Base-by-base conservation (phyloP, 2,797 vertebrate genomes). In the Crax fasciolata region DNA sequence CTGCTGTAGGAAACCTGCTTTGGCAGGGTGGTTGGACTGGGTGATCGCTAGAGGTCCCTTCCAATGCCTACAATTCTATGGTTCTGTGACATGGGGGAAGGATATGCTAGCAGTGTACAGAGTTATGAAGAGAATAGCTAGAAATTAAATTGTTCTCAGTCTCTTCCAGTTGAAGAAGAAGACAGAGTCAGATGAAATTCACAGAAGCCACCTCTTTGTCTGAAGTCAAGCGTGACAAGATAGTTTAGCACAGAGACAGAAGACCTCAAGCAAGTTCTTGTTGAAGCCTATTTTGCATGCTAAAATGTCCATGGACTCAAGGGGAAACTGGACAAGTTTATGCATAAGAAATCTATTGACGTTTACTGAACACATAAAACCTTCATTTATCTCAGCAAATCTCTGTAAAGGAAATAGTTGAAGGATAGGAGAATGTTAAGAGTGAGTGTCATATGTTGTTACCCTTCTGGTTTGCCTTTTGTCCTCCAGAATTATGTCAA, bases 101-200 rank as follows among this genome's bases (percentile, higher is more conserved):
- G 48, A 91, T 49, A 39, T 90, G 59, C 65, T 66, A 79, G 71
- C 90, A 74, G 57, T 63, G 32, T 21, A 2, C 55, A 79, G 89
- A 13, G 48, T 4, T 6, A 61, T 68, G 65, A 87, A 85, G 41
- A 61, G 32, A 54, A 65, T n/a, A 39, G 46, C 13, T 57, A 23
- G 41, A 89, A 65, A 68, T 68, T 24, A 87, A 95, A 87, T 48
- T 84, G 27, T 66, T 92, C n/a, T 51, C 28, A 74, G 30, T 49
- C 21, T 93, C 25, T 93, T 90, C 24, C 55, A 75, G 14, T 9
- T 80, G 46, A 77, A 85, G 46, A 67, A 82, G 27, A 79, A 71
- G 48, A 71, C 14, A 52, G 13, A 70, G 17, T 28, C 46, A 72
- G 86, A 84, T 58, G 28, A 91, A 94, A 57, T 12, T 75, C 54